Percentiles rank a stretch among this genome's conserved stretches.
Evolutionary conservation across 1,140 invertebrate genomes (phyloP).

Genomic region (Papilio dardanus): DNA sequence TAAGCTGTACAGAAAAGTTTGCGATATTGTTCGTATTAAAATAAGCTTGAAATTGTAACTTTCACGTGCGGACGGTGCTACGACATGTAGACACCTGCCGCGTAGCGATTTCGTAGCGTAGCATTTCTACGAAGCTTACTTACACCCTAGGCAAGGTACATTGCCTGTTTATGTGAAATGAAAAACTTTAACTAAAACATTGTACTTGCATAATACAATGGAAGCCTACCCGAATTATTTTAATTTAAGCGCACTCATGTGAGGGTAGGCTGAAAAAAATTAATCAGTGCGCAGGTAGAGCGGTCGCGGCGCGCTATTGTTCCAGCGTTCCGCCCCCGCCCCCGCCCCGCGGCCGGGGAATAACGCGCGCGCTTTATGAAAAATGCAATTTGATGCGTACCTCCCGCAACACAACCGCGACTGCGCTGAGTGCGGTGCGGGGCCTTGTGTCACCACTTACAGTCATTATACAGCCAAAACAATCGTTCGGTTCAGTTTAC

Average conservation of each 20-base stretch:
- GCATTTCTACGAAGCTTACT: too few species aligned
- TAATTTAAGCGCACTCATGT: conserved; percentile 30
- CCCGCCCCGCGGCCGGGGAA: not conserved
- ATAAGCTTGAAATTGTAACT: not conserved
- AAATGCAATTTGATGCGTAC: conserved; percentile 29
- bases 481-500: not conserved
- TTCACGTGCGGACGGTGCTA: not conserved
- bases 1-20: not conserved
- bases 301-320: conserved; percentile 25
- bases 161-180: conserved; percentile 10
- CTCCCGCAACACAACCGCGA: not conserved
- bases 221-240: conserved; percentile 25
- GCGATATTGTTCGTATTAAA: not conserved
- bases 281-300: conserved; percentile 28
- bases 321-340: conserved; percentile 5
- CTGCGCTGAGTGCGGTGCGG: not conserved
- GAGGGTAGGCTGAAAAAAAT: conserved; percentile 14
- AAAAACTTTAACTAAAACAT: conserved; percentile 12
- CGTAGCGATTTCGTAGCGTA: not conserved
- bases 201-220: not conserved
- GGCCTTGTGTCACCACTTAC: not conserved
- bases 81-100: not conserved
- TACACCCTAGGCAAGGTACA: not conserved
- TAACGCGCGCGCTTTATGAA: conserved; percentile 25
- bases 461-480: not conserved